Evolutionary conservation across 2,797 vertebrate genomes (phyloP).

Genomic region (Cheirogaleus major): DNA sequence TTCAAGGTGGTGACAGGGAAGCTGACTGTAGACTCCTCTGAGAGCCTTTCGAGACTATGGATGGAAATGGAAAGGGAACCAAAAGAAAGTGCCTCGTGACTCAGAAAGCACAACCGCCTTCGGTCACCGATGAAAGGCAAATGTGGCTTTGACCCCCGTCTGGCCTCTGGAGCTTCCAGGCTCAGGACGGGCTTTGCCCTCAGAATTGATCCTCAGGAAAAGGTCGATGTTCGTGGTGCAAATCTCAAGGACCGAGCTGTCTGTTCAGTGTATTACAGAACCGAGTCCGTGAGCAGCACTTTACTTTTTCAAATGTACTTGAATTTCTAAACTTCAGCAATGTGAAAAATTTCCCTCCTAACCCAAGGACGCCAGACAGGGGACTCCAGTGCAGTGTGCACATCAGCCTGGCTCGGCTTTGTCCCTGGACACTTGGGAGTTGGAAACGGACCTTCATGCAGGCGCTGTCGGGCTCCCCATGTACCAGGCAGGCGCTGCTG

Average conservation of each 20-base stretch:
- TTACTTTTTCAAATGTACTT: neutral
- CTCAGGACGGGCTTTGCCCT: neutral
- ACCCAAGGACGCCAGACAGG: neutral
- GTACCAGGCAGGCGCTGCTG: neutral
- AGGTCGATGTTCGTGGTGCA: rapidly evolving
- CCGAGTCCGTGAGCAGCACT: neutral
- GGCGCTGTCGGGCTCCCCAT: rapidly evolving
- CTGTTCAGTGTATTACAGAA: neutral
- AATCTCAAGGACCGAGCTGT: neutral
- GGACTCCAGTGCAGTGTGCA: neutral
- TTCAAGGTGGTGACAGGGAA: neutral
- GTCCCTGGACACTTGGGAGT: neutral
- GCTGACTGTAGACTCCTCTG: neutral
- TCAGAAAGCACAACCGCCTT: neutral
- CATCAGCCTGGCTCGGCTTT: neutral
- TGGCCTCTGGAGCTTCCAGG: neutral
- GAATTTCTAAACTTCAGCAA: neutral
- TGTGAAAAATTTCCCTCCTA: neutral
- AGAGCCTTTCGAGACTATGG: neutral
- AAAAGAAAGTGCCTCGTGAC: neutral
- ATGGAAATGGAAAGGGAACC: neutral
- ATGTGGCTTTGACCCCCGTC: neutral
- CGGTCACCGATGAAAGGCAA: neutral
- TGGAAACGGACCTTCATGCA: neutral
- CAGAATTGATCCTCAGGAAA: neutral